A percentile compares a stretch with the other conserved stretches of the same genome.
phyloP scores from a whole-genome alignment of 2,888 invertebrate species.

The Xestia c-nigrum region DNA sequence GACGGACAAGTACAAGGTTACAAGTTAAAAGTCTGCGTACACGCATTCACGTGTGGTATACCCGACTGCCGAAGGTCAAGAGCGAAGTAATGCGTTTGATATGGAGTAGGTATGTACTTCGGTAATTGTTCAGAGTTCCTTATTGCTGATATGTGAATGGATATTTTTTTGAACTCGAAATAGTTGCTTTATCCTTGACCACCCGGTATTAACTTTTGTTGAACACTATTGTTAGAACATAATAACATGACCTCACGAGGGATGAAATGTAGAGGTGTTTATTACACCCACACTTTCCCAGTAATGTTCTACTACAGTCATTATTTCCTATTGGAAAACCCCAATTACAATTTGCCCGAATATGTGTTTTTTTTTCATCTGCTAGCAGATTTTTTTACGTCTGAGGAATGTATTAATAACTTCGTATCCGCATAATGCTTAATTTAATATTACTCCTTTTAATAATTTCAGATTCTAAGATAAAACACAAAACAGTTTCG shows the following conservation, averaged over 20 bases:
- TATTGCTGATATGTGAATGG: constrained; percentile 23
- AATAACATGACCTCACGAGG: background rate
- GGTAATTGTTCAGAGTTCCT: constrained; percentile 39
- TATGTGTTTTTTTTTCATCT: background rate
- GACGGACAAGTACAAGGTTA: constrained; percentile 68
- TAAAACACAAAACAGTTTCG: background rate
- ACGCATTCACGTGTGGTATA: constrained; percentile 48
- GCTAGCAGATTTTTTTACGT: constrained; percentile 2
- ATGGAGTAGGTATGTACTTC: constrained; percentile 2
- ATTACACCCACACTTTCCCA: background rate
- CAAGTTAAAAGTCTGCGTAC: constrained; percentile 58
- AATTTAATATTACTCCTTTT: constrained; percentile 1
- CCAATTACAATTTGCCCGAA: background rate
- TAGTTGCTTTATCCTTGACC: constrained; percentile 26
- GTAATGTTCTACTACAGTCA: background rate
- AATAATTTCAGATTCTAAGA: constrained; percentile 8
- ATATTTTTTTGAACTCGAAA: constrained; percentile 31
- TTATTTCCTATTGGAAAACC: background rate
- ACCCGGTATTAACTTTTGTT: too few species aligned
- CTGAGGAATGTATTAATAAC: constrained; percentile 5
- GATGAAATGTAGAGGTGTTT: background rate
- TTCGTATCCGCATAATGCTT: constrained; percentile 6
- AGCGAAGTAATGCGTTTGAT: constrained; percentile 23
- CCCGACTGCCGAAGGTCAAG: constrained; percentile 56
- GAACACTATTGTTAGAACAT: background rate